Percentiles rank a stretch among this genome's conserved stretches.
These are phyloP conservation scores for Ascidia mentula DNA, from an alignment of 23 tunicate genomes.

Conservation along the genomic window DNA sequence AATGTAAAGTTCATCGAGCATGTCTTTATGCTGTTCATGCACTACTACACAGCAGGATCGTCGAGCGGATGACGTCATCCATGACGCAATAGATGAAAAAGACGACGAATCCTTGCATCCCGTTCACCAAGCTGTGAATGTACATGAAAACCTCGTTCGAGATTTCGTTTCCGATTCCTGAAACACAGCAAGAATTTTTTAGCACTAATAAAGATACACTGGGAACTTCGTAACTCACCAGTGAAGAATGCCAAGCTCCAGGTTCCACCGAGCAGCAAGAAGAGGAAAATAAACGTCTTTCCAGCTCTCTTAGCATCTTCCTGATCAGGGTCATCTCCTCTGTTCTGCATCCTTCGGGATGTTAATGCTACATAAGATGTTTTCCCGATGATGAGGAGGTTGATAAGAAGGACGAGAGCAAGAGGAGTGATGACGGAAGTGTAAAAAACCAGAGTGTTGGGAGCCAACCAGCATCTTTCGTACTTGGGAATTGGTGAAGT, in stretches of 20 bases:
- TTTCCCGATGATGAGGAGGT: background rate
- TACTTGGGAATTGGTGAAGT: conserved; percentile 6
- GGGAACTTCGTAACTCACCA: too few species aligned
- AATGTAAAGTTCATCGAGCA: too few species aligned
- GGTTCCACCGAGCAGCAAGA: background rate
- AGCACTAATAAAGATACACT: too few species aligned
- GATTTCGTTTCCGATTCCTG: too few species aligned
- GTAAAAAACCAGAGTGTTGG: background rate
- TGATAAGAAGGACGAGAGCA: conserved; percentile 8
- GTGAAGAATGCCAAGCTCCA: background rate
- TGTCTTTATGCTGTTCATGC: too few species aligned
- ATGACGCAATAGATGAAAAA: too few species aligned
- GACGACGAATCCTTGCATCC: too few species aligned
- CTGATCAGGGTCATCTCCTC: background rate
- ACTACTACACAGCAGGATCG: too few species aligned
- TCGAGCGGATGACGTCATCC: too few species aligned
- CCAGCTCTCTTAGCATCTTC: background rate
- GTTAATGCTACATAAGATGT: background rate
- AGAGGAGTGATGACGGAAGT: background rate
- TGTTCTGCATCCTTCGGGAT: background rate
- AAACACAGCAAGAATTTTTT: too few species aligned
- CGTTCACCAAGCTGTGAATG: too few species aligned
- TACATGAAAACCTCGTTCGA: too few species aligned
- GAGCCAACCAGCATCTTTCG: conserved; percentile 6
- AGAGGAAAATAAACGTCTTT: background rate